phyloP scores from a whole-genome alignment of 2,888 invertebrate species.

The Baccha elongata region DNA sequence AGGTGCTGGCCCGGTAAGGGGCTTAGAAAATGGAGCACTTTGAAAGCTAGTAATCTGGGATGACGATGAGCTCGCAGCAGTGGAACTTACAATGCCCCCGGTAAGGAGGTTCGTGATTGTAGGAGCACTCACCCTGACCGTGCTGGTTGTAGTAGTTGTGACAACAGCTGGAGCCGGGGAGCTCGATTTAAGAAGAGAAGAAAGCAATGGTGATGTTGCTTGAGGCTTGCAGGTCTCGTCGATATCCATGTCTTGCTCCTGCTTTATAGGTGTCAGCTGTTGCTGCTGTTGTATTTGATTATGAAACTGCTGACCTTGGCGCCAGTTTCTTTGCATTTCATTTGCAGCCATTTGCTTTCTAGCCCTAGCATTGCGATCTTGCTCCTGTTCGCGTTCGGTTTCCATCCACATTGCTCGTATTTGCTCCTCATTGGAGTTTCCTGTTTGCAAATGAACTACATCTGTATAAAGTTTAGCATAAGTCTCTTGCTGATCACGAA shows the following conservation, averaged over 20 bases:
- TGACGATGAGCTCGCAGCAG: constrained; percentile 76
- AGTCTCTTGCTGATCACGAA: constrained; percentile 88
- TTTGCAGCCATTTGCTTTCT: constrained; percentile 82
- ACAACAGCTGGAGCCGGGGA: constrained; percentile 82
- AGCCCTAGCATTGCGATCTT: constrained; percentile 84
- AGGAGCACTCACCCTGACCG: constrained; percentile 79
- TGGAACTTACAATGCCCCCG: constrained; percentile 77
- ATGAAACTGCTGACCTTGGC: constrained; percentile 79
- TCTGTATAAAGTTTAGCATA: constrained; percentile 88
- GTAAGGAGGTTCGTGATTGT: constrained; percentile 82
- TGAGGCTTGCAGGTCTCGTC: constrained; percentile 78
- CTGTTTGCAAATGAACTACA: constrained; percentile 83
- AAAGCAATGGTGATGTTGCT: constrained; percentile 89
- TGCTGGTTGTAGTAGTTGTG: constrained; percentile 77
- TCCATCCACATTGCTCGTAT: constrained; percentile 89
- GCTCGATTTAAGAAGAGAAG: constrained; percentile 90
- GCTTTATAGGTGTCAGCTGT: constrained; percentile 28
- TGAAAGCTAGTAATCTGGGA: constrained; percentile 77
- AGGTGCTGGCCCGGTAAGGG: constrained; percentile 80
- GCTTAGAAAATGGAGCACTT: constrained; percentile 60
- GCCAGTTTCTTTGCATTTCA: constrained; percentile 85
- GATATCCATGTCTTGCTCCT: constrained; percentile 76
- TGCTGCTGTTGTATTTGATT: constrained; percentile 21
- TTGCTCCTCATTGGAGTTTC: constrained; percentile 87
- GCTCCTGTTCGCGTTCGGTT: constrained; percentile 88